phyloP scores from a whole-genome alignment of 2,113 vertebrate genomes.

The Morone saxatilis region DNA sequence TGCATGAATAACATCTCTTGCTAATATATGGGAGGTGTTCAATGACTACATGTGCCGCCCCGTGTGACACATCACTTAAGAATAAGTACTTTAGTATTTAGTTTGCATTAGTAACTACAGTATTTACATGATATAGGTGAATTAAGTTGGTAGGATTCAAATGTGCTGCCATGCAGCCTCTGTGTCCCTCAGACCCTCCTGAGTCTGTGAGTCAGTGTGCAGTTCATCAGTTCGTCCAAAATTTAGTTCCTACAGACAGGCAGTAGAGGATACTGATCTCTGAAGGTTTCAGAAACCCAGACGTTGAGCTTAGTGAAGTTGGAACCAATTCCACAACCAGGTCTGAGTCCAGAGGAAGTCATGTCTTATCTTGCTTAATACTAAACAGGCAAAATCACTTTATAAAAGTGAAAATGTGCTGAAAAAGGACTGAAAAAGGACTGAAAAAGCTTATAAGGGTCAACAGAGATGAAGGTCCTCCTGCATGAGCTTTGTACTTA shows the following conservation, averaged over 20 bases:
- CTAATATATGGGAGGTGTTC: constrained; percentile 28
- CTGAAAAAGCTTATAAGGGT: neutral
- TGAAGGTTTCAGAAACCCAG: neutral
- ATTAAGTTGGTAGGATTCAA: constrained; percentile 13
- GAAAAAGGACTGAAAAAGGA: neutral
- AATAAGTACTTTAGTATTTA: constrained; percentile 39
- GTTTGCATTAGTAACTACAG: constrained; percentile 46
- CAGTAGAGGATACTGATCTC: neutral
- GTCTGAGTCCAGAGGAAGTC: neutral
- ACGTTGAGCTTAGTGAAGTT: neutral
- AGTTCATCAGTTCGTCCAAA: constrained; percentile 18
- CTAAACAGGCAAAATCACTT: constrained; percentile 13
- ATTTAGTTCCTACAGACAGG: neutral
- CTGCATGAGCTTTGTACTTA: constrained; percentile 10
- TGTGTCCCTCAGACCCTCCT: constrained; percentile 4
- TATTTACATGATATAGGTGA: constrained; percentile 52
- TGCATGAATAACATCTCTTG: constrained; percentile 47
- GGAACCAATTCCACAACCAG: constrained; percentile 6
- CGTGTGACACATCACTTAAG: neutral
- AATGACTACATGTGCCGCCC: neutral
- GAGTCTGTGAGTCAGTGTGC: constrained; percentile 1
- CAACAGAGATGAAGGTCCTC: constrained; percentile 4
- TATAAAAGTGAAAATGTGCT: constrained; percentile 15
- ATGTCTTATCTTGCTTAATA: neutral
- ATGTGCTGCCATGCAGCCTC: constrained; percentile 18